Evolutionary conservation across 2,113 vertebrate genomes (phyloP).

Genomic region (Empidonax traillii): DNA sequence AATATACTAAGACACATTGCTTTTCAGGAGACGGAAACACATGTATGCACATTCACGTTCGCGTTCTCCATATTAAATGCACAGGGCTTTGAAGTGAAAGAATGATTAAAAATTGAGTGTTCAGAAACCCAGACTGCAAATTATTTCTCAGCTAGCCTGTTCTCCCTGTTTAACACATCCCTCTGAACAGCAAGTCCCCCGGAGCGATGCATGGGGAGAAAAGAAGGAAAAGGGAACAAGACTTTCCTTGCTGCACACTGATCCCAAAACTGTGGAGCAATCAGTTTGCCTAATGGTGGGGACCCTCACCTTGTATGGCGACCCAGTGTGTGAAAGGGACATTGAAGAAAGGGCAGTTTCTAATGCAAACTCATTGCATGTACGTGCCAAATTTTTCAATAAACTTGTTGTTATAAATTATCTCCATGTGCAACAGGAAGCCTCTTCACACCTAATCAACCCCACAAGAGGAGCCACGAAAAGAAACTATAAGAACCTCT

Average conservation of each 20-base stretch:
- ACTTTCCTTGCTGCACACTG: background rate
- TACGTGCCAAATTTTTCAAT: background rate
- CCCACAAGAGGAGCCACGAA: background rate
- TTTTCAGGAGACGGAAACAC: background rate
- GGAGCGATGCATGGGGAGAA: background rate
- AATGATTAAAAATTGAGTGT: background rate
- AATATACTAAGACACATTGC: background rate
- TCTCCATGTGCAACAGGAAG: background rate
- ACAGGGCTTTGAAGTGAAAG: background rate
- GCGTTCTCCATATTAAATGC: background rate
- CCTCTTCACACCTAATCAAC: background rate
- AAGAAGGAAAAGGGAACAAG: background rate
- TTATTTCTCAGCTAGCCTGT: background rate
- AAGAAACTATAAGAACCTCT: background rate
- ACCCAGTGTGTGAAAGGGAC: accelerated
- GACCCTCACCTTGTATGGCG: no score
- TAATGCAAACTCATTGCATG: background rate
- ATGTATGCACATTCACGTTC: background rate
- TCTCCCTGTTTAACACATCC: background rate
- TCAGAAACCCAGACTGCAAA: background rate
- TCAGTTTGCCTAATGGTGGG: accelerated
- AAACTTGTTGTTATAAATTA: background rate
- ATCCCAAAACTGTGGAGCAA: accelerated
- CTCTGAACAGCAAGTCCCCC: background rate
- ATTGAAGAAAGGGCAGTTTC: background rate